Evolutionary conservation across 2,797 vertebrate species (phyloP), one percentile per base, ranked within the genome.

Genomic region (Diceros bicornis): DNA sequence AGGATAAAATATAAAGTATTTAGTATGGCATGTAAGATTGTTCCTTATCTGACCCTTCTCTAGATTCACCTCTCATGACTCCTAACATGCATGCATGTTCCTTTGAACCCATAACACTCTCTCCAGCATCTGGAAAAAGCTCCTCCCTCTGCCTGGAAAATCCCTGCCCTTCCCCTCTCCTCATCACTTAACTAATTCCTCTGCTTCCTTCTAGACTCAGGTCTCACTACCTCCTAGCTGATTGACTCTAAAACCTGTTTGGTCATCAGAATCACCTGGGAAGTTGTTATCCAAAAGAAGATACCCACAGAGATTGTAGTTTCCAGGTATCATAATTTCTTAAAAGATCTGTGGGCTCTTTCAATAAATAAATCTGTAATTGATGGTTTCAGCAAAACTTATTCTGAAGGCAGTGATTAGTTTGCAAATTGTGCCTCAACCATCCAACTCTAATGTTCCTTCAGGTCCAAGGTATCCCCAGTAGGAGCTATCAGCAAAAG

Each of bases 331-430:
- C 27, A 29, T 17, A 18, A 32, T 83, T 95, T 83, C 41, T 84
- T 88, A 50, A 84, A 66, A 68, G 50, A 52, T 52, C 50, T 52
- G 2, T 52, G 50, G 50, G 14, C 4, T 52, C 50, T 52, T 52
- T 52, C 4, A 79, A 84, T 72, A 84, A 81, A 91, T 86, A 64
- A 85, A 93, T 69, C 17, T 52, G 3, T n/a, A 92, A 18, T 27
- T 10, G 57, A 61, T 21, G 10, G 3, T 44, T 62, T 95, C 11
- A 74, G 17, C 8, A 66, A 66, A 89, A 59, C 23, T 57, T 47
- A 75, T 95, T 86, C 57, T 92, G 13, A 93, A 86, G 41, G 17
- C 20, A 64, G 21, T 61, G 79, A 59, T 89, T 89, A 34, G 16
- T 62, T 82, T 74, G 41, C 9, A 85, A 84, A 66, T 17, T 77